Percentiles rank a stretch among this genome's conserved stretches.
Evolutionary conservation across 64 coral and sea anemone species (phyloP).

Genomic region (Acropora yongei): DNA sequence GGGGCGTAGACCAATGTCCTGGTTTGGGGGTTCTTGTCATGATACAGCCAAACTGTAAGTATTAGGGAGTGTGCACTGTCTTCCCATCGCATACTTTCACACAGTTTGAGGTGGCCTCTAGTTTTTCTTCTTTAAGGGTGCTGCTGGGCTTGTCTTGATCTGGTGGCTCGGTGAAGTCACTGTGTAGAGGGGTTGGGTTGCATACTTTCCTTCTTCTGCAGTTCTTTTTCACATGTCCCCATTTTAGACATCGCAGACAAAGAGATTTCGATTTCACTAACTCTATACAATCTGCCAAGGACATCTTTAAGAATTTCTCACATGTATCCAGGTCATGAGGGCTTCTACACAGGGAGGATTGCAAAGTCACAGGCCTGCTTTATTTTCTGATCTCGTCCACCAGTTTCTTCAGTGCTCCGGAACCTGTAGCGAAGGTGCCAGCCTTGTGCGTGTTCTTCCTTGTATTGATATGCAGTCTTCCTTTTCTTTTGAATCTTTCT

Average conservation of each 20-base stretch:
- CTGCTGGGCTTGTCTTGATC: too few relatives aligned
- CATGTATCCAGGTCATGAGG: neutral
- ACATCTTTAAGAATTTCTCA: neutral
- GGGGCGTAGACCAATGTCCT: too few relatives aligned
- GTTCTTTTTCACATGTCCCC: neutral
- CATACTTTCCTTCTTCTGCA: neutral
- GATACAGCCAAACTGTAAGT: too few relatives aligned
- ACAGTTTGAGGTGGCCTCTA: neutral
- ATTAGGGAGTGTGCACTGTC: too few relatives aligned
- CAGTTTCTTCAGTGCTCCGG: neutral
- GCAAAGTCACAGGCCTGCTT: neutral
- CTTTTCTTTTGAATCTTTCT: neutral
- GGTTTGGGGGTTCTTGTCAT: too few relatives aligned
- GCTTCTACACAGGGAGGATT: neutral
- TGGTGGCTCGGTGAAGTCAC: too few relatives aligned
- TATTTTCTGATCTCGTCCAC: too few relatives aligned
- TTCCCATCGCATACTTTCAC: too few relatives aligned
- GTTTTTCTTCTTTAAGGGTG: too few relatives aligned
- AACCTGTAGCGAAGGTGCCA: neutral
- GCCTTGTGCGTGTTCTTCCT: neutral
- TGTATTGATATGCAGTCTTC: neutral
- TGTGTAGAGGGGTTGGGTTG: neutral
- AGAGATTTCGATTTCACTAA: neutral
- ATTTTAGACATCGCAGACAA: neutral
- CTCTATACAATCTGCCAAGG: neutral